phyloP scores from a whole-genome alignment of 2,113 vertebrate genomes.

The Colistium nudipinnis region DNA sequence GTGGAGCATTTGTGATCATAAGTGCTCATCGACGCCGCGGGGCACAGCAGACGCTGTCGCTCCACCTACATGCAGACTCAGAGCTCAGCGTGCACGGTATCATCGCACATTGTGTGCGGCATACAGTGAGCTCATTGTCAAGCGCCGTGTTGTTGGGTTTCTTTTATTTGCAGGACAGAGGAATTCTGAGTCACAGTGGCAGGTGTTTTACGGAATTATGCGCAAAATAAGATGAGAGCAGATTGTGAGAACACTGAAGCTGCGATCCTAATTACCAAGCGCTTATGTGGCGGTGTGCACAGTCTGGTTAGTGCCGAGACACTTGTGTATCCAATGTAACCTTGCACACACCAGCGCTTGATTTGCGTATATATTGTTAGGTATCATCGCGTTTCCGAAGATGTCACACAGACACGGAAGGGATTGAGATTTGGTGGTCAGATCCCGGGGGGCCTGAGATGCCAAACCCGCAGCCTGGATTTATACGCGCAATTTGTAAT shows the following conservation, averaged over 20 bases:
- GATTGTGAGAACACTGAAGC: constrained; percentile 51
- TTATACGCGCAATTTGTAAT: constrained; percentile 46
- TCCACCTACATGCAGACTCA: constrained; percentile 50
- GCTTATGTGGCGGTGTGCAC: constrained; percentile 38
- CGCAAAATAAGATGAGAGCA: constrained; percentile 51
- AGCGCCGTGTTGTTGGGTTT: constrained; percentile 45
- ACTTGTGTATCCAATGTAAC: constrained; percentile 28
- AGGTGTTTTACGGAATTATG: constrained; percentile 65
- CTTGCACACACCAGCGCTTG: not conserved
- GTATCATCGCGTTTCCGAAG: not conserved
- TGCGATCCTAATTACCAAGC: constrained; percentile 54
- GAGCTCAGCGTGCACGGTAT: constrained; percentile 47
- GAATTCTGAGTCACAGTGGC: constrained; percentile 65
- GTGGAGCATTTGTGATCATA: constrained; percentile 22
- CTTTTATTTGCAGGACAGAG: constrained; percentile 54
- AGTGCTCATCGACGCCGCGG: constrained; percentile 12
- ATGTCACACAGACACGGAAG: not conserved
- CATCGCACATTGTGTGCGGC: constrained; percentile 40
- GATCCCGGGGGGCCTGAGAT: no score
- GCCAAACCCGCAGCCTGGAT: constrained; percentile 39
- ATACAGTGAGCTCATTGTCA: constrained; percentile 61
- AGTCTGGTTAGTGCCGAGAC: constrained; percentile 39
- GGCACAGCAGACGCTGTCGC: constrained; percentile 46
- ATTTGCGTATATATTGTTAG: not conserved
- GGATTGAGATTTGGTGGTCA: constrained; percentile 5